phyloP scores from a whole-genome alignment of 2,113 vertebrate genomes.

The Elachura formosa region DNA sequence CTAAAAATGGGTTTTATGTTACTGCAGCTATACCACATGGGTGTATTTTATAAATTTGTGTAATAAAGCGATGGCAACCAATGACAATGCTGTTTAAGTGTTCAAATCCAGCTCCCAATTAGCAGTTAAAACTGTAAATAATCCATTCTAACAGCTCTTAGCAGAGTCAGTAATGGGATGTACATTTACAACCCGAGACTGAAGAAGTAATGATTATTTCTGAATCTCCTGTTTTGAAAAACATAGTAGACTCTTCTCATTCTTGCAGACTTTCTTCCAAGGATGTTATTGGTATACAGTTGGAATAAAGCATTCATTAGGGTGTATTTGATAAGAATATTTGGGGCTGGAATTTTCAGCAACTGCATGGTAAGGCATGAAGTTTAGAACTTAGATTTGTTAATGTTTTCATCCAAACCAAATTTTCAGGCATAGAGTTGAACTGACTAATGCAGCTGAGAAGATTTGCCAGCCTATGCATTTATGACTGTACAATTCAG shows the following conservation, averaged over 20 bases:
- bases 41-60: background rate
- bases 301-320: background rate
- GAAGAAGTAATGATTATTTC: background rate
- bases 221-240: background rate
- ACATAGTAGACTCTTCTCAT: background rate
- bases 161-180: background rate
- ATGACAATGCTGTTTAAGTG: background rate
- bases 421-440: background rate
- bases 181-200: background rate
- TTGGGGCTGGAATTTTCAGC: background rate
- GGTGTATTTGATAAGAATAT: background rate
- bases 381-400: background rate
- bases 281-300: background rate
- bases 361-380: background rate
- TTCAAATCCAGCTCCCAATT: background rate
- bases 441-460: background rate
- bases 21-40: background rate
- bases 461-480: background rate
- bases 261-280: background rate
- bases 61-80: background rate
- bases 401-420: background rate
- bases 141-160: background rate
- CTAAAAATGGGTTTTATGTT: background rate
- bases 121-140: background rate
- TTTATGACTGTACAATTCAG: background rate